phyloP scores from a whole-genome alignment of 1,140 invertebrate genomes.

The Harlomillsia oculata region DNA sequence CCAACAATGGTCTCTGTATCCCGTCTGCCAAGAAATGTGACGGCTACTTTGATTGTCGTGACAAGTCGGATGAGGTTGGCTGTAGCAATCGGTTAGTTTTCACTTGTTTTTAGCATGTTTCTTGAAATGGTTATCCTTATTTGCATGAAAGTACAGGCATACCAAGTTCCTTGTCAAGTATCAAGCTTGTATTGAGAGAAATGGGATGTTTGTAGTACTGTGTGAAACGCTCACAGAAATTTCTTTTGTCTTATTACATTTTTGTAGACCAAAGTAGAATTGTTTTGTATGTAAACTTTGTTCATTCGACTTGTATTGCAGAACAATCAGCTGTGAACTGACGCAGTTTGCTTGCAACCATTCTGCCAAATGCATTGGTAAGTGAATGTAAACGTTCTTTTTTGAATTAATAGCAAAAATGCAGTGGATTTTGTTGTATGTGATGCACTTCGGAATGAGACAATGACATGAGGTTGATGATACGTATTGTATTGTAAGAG shows the following conservation, averaged over 20 bases:
- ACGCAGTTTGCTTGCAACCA: conserved; percentile 82
- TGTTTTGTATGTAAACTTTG: not conserved
- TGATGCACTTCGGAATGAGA: no score
- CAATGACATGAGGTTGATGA: no score
- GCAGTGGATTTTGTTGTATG: no score
- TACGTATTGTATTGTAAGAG: no score
- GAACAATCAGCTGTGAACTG: conserved; percentile 40
- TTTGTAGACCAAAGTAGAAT: not conserved
- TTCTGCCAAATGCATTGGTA: conserved; percentile 70
- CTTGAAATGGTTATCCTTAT: not conserved
- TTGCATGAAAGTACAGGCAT: no score
- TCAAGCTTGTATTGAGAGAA: no score
- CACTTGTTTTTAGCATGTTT: not conserved
- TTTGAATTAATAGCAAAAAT: conserved; percentile 76
- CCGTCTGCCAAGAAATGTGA: conserved; percentile 78
- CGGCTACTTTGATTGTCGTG: conserved; percentile 77
- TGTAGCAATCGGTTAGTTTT: conserved; percentile 44
- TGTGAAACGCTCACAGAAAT: no score
- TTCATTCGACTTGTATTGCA: not conserved
- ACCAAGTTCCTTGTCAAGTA: no score
- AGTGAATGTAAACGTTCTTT: no score
- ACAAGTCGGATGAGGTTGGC: conserved; percentile 70
- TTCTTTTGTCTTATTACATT: no score
- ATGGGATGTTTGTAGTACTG: no score
- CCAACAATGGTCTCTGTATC: conserved; percentile 65